Evolutionary conservation across 1,140 invertebrate species (phyloP).

Genomic region (Zaprionus vittiger): DNA sequence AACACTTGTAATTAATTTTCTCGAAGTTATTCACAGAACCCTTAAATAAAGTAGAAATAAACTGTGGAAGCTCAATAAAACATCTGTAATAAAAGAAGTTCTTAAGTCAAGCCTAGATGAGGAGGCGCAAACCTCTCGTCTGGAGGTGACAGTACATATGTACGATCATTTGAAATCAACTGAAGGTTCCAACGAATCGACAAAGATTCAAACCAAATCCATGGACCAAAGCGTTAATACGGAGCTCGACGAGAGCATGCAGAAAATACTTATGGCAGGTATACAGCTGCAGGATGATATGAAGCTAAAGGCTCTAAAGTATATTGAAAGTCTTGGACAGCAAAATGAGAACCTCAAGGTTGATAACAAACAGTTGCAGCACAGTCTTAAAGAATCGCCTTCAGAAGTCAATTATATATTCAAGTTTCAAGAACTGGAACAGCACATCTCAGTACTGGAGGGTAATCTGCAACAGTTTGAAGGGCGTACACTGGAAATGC

Average conservation of each 20-base stretch:
- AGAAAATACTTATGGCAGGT: constrained; percentile 6
- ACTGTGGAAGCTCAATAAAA: neutral
- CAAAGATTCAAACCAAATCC: neutral
- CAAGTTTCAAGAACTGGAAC: constrained; percentile 55
- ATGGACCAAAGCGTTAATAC: constrained; percentile 9
- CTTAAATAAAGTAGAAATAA: too few relatives aligned
- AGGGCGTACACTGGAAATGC: constrained; percentile 44
- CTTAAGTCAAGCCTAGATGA: neutral
- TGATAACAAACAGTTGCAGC: neutral
- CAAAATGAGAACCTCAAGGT: neutral
- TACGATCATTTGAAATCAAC: constrained; percentile 8
- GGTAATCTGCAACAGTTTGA: constrained; percentile 52
- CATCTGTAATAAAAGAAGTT: neutral
- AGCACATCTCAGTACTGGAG: constrained; percentile 50
- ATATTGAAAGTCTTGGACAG: constrained; percentile 6
- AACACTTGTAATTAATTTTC: neutral
- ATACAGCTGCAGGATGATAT: constrained; percentile 19
- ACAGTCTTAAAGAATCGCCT: neutral
- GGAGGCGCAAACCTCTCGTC: constrained; percentile 4
- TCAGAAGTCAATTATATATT: constrained; percentile 23
- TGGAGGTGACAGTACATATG: constrained; percentile 27
- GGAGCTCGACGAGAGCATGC: constrained; percentile 18
- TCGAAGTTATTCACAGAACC: neutral
- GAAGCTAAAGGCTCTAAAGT: constrained; percentile 4
- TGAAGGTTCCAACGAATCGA: neutral